Conservation (phyloP, 2,113 vertebrate genomes). For the Rousettus leschenaultii region DNA sequence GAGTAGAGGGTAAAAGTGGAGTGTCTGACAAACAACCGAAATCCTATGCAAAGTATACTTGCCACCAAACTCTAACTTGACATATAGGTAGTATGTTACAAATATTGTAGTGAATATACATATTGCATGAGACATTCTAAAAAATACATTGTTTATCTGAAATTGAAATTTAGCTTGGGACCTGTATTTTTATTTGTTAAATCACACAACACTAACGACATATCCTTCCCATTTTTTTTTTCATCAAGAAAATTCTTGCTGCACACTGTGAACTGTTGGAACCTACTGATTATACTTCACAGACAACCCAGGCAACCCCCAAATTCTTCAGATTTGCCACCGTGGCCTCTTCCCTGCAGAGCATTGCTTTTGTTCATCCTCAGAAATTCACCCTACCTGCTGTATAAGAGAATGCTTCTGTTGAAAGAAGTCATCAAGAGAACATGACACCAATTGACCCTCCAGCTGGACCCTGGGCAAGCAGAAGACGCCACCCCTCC, state of each 20-base stretch:
- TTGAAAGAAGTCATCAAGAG: background rate
- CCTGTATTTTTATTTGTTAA: background rate
- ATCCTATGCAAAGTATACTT: background rate
- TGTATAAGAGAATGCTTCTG: background rate
- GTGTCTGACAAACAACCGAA: background rate
- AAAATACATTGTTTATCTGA: background rate
- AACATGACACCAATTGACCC: background rate
- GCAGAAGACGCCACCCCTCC: background rate
- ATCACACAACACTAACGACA: background rate
- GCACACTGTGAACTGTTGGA: background rate
- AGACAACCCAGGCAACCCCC: background rate
- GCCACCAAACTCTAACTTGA: background rate
- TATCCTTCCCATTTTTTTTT: background rate
- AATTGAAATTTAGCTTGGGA: background rate
- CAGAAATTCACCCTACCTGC: background rate
- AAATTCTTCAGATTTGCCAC: background rate
- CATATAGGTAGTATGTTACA: background rate
- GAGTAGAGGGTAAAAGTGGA: rapidly evolving
- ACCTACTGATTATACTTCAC: background rate
- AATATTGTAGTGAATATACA: too few relatives aligned
- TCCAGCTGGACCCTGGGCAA: background rate
- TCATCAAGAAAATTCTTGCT: background rate
- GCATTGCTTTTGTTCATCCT: background rate
- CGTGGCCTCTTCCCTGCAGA: background rate
- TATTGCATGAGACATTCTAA: background rate